Evolutionary conservation across 37 sponge, comb jelly and placozoan species (phyloP), one percentile per base, ranked within the genome.

Genomic region (Geodia barretti): DNA sequence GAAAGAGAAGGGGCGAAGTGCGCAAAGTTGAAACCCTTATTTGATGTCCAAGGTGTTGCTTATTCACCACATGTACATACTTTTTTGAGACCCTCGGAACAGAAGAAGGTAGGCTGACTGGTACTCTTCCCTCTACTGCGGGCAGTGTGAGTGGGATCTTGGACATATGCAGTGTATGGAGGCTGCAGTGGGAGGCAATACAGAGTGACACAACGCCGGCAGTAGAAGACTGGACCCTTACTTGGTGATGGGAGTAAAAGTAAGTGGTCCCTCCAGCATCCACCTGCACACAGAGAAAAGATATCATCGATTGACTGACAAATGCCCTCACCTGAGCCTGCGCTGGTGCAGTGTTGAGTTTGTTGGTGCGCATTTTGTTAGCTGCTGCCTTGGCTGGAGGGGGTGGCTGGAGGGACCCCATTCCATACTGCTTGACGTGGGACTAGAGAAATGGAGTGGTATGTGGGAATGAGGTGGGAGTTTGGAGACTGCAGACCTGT

Each of bases 191-290:
- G 67, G 32, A 58, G 47, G 33, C 11, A 39, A 14, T 8, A 33
- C 3, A 60, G 4, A 39, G 31, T 24, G 35, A 3, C 4, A 4
- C 33, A 24, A 9, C 26, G 3, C 47, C 1, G 43, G 74, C 2
- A 25, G 74, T 7, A 40, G 74, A 29, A 8, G 28, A 63, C 26
- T 24, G 32, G 59, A 9, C 25, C 23, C 61, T 38, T 62, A 86
- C 67, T 39, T 86, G 86, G 0, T 79, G 79, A 20, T 76, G 42
- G 3, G 83, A 79, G 28, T 62, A 59, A 69, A 79, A 86, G 60
- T 86, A 86, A 0, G 80, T 86, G 58, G 86, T 86, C 4, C 86
- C 86, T 0, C 86, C 86, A 8, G 86, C 73, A 40, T 86, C 80
- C 39, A 72, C 74, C 76, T 73, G 68, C n/a, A n/a, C n/a, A n/a